phyloP scores from a whole-genome alignment of 1,140 invertebrate genomes.

The Euura saliciscinereae region DNA sequence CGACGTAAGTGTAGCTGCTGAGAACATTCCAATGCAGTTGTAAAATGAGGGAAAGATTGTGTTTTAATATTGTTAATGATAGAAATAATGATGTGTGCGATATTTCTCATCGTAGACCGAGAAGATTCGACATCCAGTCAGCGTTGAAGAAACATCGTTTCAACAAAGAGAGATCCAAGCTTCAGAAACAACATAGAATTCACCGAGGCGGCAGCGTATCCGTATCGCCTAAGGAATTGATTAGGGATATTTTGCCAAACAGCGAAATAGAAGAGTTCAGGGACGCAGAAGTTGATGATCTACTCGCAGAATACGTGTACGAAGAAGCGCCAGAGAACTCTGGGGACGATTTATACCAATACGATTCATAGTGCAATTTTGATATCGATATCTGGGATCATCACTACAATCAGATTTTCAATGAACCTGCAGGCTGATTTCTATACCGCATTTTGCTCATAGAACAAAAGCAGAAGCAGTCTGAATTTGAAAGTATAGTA shows the following conservation, averaged over 20 bases:
- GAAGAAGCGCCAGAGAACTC: neutral
- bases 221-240: neutral
- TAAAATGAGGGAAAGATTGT: no score
- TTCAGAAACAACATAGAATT: slow-evolving; percentile 8
- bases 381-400: no score
- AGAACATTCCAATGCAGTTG: neutral
- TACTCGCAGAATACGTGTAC: neutral
- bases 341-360: neutral
- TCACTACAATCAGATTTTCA: no score
- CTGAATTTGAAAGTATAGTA: no score
- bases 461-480: no score
- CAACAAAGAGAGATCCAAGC: slow-evolving; percentile 16
- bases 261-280: neutral
- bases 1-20: slow-evolving; percentile 55
- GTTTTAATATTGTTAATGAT: no score
- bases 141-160: slow-evolving; percentile 32
- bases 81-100: neutral
- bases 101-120: slow-evolving; percentile 21
- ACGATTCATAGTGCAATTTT: neutral
- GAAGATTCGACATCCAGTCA: slow-evolving; percentile 37
- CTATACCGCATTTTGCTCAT: no score
- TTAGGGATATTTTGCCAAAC: neutral
- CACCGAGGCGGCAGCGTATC: neutral
- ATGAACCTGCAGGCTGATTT: no score
- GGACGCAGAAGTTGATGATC: neutral